A percentile compares a stretch with the other conserved stretches of the same genome.
Conservation (phyloP, 2,113 vertebrate genomes). For the Oncorhynchus kisutch region DNA sequence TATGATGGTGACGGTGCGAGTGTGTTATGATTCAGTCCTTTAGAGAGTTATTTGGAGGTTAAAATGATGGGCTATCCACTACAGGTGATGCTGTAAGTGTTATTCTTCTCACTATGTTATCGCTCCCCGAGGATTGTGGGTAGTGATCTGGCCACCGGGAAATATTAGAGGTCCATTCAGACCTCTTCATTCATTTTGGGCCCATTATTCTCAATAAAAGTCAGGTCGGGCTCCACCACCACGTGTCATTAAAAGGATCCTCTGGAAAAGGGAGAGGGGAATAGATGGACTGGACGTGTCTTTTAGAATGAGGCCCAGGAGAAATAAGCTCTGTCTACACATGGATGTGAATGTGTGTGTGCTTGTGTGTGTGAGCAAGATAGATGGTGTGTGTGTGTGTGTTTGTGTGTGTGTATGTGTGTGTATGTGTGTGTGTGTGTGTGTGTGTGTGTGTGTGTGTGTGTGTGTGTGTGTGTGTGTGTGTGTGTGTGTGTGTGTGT, state of each 20-base stretch:
- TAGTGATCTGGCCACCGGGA: constrained; percentile 58
- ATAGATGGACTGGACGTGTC: constrained; percentile 14
- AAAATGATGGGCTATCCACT: constrained; percentile 17
- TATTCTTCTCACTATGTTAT: too few species aligned
- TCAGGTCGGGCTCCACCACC: constrained; percentile 43
- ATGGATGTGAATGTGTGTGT: too few species aligned
- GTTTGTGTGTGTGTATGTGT: background rate
- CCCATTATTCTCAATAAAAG: constrained; percentile 66
- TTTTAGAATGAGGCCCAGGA: constrained; percentile 22
- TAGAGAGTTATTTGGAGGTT: background rate
- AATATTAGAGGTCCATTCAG: constrained; percentile 49
- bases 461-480: background rate
- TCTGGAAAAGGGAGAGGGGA: constrained; percentile 34
- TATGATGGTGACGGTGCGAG: background rate
- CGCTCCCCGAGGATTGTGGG: constrained; percentile 33
- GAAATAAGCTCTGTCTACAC: constrained; percentile 11
- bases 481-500: too few species aligned
- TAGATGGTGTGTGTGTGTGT: background rate
- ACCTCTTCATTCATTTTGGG: constrained; percentile 47
- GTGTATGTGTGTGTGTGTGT: background rate
- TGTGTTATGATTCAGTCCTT: constrained; percentile 2
- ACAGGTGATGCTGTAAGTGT: constrained; percentile 5
- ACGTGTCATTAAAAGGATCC: constrained; percentile 44
- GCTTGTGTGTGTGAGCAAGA: too few species aligned
- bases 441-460: too few species aligned